Evolutionary conservation across 2,888 invertebrate species (phyloP).

Genomic region (Biston betularia): DNA sequence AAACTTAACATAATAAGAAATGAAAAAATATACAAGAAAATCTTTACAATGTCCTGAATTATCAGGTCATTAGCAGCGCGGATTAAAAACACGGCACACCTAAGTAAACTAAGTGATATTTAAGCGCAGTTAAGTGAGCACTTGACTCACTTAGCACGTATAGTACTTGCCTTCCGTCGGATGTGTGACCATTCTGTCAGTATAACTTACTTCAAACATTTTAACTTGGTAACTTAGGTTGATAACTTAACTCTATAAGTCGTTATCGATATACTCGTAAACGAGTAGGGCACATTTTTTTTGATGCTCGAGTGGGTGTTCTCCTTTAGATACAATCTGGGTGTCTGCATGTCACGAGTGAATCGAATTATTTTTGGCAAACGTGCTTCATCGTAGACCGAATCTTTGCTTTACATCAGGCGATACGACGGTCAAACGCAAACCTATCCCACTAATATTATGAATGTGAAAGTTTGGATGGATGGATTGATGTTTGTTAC

Average conservation of each 20-base stretch:
- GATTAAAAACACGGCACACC: not conserved
- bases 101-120: constrained; percentile 30
- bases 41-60: not conserved
- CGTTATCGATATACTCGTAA: not conserved
- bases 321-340: too few relatives aligned
- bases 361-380: too few relatives aligned
- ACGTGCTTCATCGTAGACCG: too few relatives aligned
- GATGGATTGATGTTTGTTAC: too few relatives aligned
- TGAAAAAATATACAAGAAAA: not conserved
- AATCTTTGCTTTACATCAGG: too few relatives aligned
- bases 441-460: too few relatives aligned
- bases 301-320: too few relatives aligned
- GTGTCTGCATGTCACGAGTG: too few relatives aligned
- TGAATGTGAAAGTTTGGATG: too few relatives aligned
- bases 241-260: not conserved
- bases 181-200: constrained; percentile 37
- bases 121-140: constrained; percentile 24
- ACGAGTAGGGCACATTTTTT: too few relatives aligned
- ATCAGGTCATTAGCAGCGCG: not conserved
- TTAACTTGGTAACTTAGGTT: constrained; percentile 25
- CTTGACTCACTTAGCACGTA: constrained; percentile 42
- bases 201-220: constrained; percentile 25
- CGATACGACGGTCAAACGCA: too few relatives aligned
- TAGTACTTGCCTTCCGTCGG: constrained; percentile 41
- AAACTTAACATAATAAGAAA: not conserved